Evolutionary conservation across 1,140 invertebrate species (phyloP), one percentile per base, ranked within the genome.

Genomic region (Bombus breviceps): DNA sequence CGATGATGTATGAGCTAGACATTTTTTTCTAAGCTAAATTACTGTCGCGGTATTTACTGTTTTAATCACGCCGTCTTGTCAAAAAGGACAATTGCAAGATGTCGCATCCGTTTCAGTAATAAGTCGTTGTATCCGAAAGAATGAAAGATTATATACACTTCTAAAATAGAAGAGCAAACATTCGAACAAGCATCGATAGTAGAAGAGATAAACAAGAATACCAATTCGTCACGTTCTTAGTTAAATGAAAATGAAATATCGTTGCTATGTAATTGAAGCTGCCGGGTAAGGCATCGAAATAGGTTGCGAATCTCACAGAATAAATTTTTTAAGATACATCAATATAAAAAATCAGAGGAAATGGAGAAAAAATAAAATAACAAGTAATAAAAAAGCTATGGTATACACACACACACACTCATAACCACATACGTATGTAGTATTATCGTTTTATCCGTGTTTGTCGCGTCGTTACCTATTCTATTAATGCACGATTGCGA

Each of bases 1-100:
- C 94, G 1, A 95, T 86, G 83, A 95, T 91, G 47, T 93, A 94
- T 18, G 95, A 94, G 86, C 92, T 95, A 66, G 95, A 95, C 95
- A 95, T 95, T 75, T 89, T 94, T 80, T 39, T 64, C 25, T 80
- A 75, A 68, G 15, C 43, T 75, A 59, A 71, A 62, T 4, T n/a
- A n/a, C 59, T n/a, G 25, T 53, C 3, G 34, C 3, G 22, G 2
- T 59, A 32, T n/a, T 34, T 3, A 5, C 6, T 28, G 3, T 28
- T 83, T 73, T 25, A 62, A 72, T 22, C 0, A 4, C 25, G 2
- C 3, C 3, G 32, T 47, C 3, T 10, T 22, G 2, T 64, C 0
- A 80, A 64, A 59, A 25, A 22, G 39, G 37, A 62, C 2, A 64
- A 47, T 32, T 15, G 32, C 22, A 13, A n/a, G 0, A n/a, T 28